These are phyloP conservation scores for Agonum fuliginosum DNA, from an alignment of 2,888 invertebrate species.

Conservation along the genomic window DNA sequence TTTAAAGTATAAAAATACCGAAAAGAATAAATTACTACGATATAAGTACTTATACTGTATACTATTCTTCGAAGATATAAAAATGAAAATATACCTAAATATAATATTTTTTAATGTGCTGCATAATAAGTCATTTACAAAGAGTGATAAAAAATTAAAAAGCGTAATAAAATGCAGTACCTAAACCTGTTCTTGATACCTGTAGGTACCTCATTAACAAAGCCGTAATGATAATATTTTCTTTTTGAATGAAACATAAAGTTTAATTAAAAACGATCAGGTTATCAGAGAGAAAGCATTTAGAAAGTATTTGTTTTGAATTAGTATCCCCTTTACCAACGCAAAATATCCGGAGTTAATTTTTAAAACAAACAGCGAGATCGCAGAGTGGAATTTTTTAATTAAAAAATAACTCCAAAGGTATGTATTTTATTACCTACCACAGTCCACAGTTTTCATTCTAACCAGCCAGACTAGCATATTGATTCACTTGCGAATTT, in stretches of 20 bases:
- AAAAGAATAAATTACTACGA: too few species aligned
- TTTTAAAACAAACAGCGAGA: slow-evolving; percentile 52
- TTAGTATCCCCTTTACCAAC: slow-evolving; percentile 48
- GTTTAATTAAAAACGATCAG: slow-evolving; percentile 54
- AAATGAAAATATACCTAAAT: too few species aligned
- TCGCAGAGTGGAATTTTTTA: slow-evolving; percentile 47
- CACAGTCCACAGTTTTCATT: neutral
- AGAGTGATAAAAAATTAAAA: too few species aligned
- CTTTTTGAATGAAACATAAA: slow-evolving; percentile 9
- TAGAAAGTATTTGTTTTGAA: slow-evolving; percentile 53
- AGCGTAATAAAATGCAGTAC: too few species aligned
- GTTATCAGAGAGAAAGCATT: slow-evolving; percentile 42
- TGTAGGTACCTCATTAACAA: slow-evolving; percentile 14
- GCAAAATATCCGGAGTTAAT: slow-evolving; percentile 49
- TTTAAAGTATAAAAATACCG: too few species aligned
- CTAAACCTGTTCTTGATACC: neutral
- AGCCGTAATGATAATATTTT: slow-evolving; percentile 47
- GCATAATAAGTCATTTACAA: too few species aligned
- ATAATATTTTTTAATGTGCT: too few species aligned
- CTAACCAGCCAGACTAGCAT: neutral
- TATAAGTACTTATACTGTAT: too few species aligned
- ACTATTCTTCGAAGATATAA: too few species aligned
- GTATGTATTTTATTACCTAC: slow-evolving; percentile 50
- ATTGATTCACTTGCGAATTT: neutral
- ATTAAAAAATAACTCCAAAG: slow-evolving; percentile 55